These are phyloP conservation scores for Podocnemis expansa DNA, from an alignment of 2,113 vertebrate genomes.

Conservation along the genomic window DNA sequence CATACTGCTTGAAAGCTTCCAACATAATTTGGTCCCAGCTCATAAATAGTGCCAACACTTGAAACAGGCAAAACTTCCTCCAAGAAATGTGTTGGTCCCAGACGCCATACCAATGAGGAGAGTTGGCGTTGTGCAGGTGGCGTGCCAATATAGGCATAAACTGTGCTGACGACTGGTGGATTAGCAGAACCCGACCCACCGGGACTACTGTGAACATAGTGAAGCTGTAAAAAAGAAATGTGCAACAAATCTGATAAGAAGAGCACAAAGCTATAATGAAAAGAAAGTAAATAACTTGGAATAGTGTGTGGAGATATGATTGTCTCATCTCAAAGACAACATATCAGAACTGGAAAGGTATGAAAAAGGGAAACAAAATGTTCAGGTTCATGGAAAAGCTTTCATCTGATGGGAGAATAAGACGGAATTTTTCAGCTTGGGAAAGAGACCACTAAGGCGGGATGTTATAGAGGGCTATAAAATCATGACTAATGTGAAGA, in stretches of 20 bases:
- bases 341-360: too few relatives aligned
- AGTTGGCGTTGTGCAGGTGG: constrained; percentile 93
- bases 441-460: too few relatives aligned
- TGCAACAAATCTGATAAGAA: fast-evolving
- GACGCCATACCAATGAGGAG: constrained; percentile 91
- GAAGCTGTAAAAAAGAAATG: constrained; percentile 81
- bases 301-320: fast-evolving
- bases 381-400: too few relatives aligned
- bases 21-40: constrained; percentile 92
- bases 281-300: background rate
- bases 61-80: constrained; percentile 93
- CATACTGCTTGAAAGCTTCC: constrained; percentile 96
- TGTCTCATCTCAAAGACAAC: too few relatives aligned
- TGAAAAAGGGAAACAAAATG: too few relatives aligned
- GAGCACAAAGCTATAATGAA: fast-evolving
- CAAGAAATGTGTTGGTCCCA: constrained; percentile 94
- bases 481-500: too few relatives aligned
- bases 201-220: constrained; percentile 93
- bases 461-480: too few relatives aligned
- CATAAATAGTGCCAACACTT: constrained; percentile 88
- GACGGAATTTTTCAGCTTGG: too few relatives aligned
- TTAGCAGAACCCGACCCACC: constrained; percentile 94
- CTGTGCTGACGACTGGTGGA: constrained; percentile 93
- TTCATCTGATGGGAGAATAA: too few relatives aligned
- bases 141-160: constrained; percentile 92